Evolutionary conservation across 2,888 invertebrate genomes (phyloP).

Genomic region (Aethes cnicana): DNA sequence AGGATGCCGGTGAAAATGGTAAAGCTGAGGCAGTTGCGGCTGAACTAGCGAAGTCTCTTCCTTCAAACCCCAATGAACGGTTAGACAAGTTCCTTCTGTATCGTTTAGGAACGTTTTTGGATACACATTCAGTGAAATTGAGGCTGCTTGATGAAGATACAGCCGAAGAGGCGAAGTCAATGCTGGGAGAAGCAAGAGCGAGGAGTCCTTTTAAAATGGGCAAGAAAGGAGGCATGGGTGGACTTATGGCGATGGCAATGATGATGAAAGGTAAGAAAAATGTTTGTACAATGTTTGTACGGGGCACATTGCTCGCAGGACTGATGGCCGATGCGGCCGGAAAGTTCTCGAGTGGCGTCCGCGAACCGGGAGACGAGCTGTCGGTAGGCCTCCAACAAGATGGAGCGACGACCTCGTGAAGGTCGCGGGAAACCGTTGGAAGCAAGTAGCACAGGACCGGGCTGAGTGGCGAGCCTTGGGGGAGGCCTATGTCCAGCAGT

Average conservation of each 20-base stretch:
- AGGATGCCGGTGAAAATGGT: slow-evolving; percentile 83
- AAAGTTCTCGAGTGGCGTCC: no score
- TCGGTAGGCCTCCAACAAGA: no score
- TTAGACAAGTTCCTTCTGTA: slow-evolving; percentile 87
- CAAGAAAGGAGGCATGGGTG: slow-evolving; percentile 72
- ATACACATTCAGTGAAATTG: slow-evolving; percentile 86
- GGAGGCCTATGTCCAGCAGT: no score
- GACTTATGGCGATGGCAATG: slow-evolving; percentile 79
- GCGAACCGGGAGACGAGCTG: no score
- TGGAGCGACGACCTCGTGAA: no score
- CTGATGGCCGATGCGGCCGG: no score
- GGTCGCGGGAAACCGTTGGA: no score
- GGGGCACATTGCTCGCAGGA: no score
- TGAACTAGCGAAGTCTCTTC: slow-evolving; percentile 87
- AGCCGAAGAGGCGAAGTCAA: slow-evolving; percentile 77
- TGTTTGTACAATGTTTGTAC: no score
- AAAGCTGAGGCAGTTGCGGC: slow-evolving; percentile 77
- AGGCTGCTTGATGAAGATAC: slow-evolving; percentile 84
- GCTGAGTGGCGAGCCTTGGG: no score
- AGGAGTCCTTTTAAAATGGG: slow-evolving; percentile 58
- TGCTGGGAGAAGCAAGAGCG: slow-evolving; percentile 67
- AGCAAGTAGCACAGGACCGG: no score
- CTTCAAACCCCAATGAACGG: slow-evolving; percentile 86
- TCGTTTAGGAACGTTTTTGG: slow-evolving; percentile 85
- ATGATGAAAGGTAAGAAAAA: slow-evolving; percentile 82